Evolutionary conservation across 2,888 invertebrate genomes (phyloP).

Genomic region (Ennomos quercinarius): DNA sequence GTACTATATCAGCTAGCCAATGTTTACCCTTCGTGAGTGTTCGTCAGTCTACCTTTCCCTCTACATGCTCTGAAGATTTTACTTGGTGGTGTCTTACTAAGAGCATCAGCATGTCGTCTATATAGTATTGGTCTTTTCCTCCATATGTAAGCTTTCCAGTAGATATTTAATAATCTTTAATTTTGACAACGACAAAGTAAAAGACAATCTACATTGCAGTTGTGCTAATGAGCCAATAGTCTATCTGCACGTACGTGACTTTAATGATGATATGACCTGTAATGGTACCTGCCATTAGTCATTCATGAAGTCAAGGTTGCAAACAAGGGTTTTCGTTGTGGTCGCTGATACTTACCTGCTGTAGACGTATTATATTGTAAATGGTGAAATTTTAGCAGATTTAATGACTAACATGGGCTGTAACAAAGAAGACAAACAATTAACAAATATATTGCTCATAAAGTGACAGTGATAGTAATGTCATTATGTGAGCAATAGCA

Average conservation of each 20-base stretch:
- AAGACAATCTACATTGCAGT: background rate
- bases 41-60: too few species aligned
- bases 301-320: slow-evolving; percentile 27
- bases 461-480: too few species aligned
- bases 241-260: slow-evolving; percentile 21
- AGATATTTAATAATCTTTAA: background rate
- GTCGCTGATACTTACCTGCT: background rate
- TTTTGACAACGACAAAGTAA: background rate
- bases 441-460: too few species aligned
- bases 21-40: too few species aligned
- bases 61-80: too few species aligned
- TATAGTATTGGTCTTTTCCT: too few species aligned
- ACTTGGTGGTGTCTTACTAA: too few species aligned
- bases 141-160: too few species aligned
- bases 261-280: slow-evolving; percentile 19
- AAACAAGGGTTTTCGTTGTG: slow-evolving; percentile 4
- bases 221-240: slow-evolving; percentile 37
- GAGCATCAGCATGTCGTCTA: too few species aligned
- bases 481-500: too few species aligned
- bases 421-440: too few species aligned
- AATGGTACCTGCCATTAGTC: slow-evolving; percentile 14
- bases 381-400: background rate
- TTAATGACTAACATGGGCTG: background rate
- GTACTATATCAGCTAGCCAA: too few species aligned
- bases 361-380: background rate